Percentiles rank a stretch among this genome's conserved stretches.
Conservation (phyloP, 2,113 vertebrate species). For the Carassius gibelio region DNA sequence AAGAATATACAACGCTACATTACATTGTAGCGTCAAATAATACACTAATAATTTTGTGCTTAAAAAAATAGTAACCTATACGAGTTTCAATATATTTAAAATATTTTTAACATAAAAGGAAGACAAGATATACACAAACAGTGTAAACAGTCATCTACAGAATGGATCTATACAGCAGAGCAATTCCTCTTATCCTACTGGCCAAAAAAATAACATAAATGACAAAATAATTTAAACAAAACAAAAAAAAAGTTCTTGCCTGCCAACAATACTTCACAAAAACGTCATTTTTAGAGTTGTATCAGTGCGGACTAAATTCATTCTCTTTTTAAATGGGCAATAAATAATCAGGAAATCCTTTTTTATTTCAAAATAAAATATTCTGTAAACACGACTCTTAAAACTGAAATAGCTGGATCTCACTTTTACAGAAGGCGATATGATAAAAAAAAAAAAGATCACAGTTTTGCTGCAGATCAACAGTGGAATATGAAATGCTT, state of each 20-base stretch:
- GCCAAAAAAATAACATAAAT: constrained; percentile 67
- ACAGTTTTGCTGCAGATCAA: constrained; percentile 44
- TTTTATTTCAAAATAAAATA: constrained; percentile 31
- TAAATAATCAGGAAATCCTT: constrained; percentile 58
- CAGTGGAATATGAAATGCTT: constrained; percentile 61
- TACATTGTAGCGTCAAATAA: constrained; percentile 72
- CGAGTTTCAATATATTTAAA: constrained; percentile 90
- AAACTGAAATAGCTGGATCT: constrained; percentile 34
- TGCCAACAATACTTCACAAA: constrained; percentile 60
- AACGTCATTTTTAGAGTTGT: constrained; percentile 50
- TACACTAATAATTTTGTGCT: constrained; percentile 74
- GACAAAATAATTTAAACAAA: constrained; percentile 57
- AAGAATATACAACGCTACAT: constrained; percentile 56
- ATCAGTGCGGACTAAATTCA: constrained; percentile 65
- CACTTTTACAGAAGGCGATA: constrained; percentile 19
- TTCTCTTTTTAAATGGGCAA: constrained; percentile 62
- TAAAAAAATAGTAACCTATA: constrained; percentile 87
- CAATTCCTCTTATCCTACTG: constrained; percentile 75
- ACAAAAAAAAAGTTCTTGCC: constrained; percentile 54
- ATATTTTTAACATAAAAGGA: constrained; percentile 79
- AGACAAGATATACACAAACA: constrained; percentile 86
- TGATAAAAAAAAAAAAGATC: background rate
- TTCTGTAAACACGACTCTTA: constrained; percentile 38
- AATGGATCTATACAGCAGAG: constrained; percentile 78
- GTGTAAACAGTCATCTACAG: constrained; percentile 79